Percentiles rank a stretch among this genome's conserved stretches.
Evolutionary conservation across 2,888 invertebrate species (phyloP).

Genomic region (Neoaliturus tenellus): DNA sequence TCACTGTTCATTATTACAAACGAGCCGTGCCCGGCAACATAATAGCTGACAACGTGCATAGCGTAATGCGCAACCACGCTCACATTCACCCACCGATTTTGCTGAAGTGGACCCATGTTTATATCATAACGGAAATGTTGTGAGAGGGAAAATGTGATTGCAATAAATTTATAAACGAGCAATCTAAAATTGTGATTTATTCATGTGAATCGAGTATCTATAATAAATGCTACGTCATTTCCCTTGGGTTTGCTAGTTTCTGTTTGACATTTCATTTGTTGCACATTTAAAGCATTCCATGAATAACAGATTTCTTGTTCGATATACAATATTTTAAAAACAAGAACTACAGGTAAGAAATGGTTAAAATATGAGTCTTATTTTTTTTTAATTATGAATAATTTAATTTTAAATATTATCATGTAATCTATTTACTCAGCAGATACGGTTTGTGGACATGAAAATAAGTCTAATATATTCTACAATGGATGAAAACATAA

Average conservation of each 20-base stretch:
- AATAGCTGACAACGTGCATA: conserved; percentile 17
- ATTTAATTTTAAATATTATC: too few relatives aligned
- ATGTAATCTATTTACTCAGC: too few relatives aligned
- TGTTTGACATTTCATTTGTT: too few relatives aligned
- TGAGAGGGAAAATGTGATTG: neutral
- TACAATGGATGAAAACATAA: too few relatives aligned
- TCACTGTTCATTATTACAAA: neutral
- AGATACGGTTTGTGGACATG: too few relatives aligned
- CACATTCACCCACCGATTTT: neutral
- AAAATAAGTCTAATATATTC: too few relatives aligned
- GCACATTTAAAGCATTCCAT: too few relatives aligned
- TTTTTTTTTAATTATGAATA: too few relatives aligned
- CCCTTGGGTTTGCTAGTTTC: neutral
- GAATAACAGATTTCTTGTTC: too few relatives aligned
- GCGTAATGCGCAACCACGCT: neutral
- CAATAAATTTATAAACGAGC: neutral
- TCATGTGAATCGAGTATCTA: neutral
- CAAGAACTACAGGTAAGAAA: too few relatives aligned
- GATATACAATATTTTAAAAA: too few relatives aligned
- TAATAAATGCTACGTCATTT: neutral
- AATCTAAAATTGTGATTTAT: neutral
- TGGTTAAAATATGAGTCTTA: too few relatives aligned
- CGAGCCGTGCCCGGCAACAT: neutral
- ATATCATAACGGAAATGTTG: neutral
- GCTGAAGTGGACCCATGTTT: neutral